Conservation (phyloP, 2,797 vertebrate species). For the Lophius americanus region DNA sequence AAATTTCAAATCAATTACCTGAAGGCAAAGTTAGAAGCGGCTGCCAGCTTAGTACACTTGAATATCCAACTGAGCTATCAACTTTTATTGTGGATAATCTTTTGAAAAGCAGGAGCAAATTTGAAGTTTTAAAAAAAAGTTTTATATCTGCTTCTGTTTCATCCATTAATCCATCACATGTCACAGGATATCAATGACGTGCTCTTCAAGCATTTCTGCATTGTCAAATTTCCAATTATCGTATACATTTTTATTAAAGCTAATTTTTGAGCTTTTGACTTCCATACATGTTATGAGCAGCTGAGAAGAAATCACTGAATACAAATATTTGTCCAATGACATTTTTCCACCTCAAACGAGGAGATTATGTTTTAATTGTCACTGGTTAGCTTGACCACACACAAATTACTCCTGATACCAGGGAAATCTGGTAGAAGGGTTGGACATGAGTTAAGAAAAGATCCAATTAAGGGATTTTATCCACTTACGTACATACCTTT, state of each 20-base stretch:
- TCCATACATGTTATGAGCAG: not conserved
- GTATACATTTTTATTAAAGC: not conserved
- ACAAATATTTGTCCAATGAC: not conserved
- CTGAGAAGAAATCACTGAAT: not conserved
- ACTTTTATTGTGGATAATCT: not conserved
- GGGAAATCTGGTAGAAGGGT: too few relatives aligned
- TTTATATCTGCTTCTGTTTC: not conserved
- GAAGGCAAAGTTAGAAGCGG: too few relatives aligned
- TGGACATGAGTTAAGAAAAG: too few relatives aligned
- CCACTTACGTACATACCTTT: too few relatives aligned
- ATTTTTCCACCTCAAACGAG: too few relatives aligned
- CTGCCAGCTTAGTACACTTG: not conserved
- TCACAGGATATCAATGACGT: too few relatives aligned
- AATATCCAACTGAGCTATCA: not conserved
- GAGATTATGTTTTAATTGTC: too few relatives aligned
- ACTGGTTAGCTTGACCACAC: too few relatives aligned
- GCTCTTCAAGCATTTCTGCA: not conserved
- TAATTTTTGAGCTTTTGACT: not conserved
- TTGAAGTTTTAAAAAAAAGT: not conserved
- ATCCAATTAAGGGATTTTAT: too few relatives aligned
- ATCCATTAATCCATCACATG: too few relatives aligned
- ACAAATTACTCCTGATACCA: too few relatives aligned
- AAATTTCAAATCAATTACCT: too few relatives aligned
- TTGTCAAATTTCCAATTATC: not conserved
- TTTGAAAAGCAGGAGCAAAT: not conserved